These are phyloP conservation scores for Ametastegia equiseti DNA, from an alignment of 2,888 invertebrate genomes.

Conservation along the genomic window DNA sequence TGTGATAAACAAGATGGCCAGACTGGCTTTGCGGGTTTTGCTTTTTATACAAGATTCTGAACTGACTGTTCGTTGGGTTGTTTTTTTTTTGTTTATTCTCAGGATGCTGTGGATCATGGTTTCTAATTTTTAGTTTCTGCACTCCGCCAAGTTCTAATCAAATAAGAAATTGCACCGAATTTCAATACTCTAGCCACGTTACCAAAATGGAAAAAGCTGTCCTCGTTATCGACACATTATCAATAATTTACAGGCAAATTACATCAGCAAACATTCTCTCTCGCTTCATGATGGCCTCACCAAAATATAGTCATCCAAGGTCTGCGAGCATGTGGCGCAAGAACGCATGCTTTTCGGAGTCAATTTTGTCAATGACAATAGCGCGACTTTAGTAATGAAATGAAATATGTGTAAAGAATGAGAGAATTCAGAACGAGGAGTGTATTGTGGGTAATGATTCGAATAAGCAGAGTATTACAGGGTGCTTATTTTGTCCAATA, in stretches of 20 bases:
- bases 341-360: background rate
- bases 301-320: background rate
- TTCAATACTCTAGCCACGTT: background rate
- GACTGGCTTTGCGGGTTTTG: background rate
- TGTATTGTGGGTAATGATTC: background rate
- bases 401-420: background rate
- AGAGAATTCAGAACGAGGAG: background rate
- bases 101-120: background rate
- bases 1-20: background rate
- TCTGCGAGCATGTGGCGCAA: background rate
- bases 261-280: background rate
- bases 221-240: background rate
- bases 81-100: background rate
- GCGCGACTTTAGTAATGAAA: background rate
- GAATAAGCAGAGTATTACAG: background rate
- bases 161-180: background rate
- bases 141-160: background rate
- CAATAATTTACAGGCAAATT: background rate
- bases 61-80: background rate
- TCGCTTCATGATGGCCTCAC: background rate
- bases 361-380: background rate
- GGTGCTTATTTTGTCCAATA: background rate
- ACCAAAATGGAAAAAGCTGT: background rate
- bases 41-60: background rate
- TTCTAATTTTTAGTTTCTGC: background rate